These are phyloP conservation scores for Caenorhabditis sp. DNA, from an alignment of 2,888 invertebrate species.

Conservation along the genomic window DNA sequence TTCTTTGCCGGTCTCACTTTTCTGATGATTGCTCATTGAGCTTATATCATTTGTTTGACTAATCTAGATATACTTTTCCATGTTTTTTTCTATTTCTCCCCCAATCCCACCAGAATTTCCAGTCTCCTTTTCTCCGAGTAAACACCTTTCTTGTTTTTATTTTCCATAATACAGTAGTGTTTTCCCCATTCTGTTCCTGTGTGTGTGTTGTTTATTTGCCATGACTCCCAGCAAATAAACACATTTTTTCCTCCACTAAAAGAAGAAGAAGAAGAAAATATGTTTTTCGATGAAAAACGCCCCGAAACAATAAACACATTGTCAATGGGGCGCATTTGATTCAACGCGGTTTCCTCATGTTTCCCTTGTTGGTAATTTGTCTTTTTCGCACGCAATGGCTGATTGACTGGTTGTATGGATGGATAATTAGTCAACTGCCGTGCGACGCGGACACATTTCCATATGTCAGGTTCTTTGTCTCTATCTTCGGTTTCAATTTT, in stretches of 20 bases:
- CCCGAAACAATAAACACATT: not conserved
- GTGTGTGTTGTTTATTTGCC: not conserved
- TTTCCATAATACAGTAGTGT: not conserved
- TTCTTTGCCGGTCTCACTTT: no score
- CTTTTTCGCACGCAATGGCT: not conserved
- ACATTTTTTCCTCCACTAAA: not conserved
- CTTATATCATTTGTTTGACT: no score
- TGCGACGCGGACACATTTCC: not conserved
- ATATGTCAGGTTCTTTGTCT: conserved; percentile 11
- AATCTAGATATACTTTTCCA: no score
- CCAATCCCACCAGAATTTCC: not conserved
- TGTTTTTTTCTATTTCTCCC: no score
- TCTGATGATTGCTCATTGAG: no score
- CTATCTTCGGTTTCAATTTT: conserved; percentile 1
- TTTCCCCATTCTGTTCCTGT: not conserved
- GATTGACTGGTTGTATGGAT: not conserved
- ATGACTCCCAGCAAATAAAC: not conserved
- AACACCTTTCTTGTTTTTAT: conserved; percentile 1
- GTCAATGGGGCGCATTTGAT: not conserved
- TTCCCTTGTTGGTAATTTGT: not conserved
- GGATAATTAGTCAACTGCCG: not conserved
- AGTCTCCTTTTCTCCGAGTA: no score
- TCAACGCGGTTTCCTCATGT: not conserved
- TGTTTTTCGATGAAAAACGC: not conserved
- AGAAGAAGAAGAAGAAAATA: no score